A percentile compares a stretch with the other conserved stretches of the same genome.
These are phyloP conservation scores for Penaeus indicus DNA, from an alignment of 1,140 invertebrate genomes.

Conservation along the genomic window DNA sequence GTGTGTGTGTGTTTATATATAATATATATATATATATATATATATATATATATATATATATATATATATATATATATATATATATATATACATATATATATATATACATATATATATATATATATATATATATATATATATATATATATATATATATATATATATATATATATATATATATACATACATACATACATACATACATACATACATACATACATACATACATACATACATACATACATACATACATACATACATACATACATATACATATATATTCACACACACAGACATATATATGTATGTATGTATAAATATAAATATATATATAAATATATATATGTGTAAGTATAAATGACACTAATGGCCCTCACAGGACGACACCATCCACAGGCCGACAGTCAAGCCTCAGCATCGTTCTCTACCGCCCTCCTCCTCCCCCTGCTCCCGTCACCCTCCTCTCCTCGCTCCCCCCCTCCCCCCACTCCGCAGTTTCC, in stretches of 20 bases:
- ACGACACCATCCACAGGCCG: background rate
- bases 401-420: background rate
- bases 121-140: constrained; percentile 24
- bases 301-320: background rate
- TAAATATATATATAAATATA: background rate
- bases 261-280: constrained; percentile 15
- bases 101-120: no score
- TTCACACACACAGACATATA: background rate
- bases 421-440: background rate
- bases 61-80: background rate
- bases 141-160: constrained; percentile 36
- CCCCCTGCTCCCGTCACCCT: background rate
- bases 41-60: background rate
- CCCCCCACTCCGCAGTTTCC: constrained; percentile 15
- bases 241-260: constrained; percentile 33
- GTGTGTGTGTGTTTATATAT: no score
- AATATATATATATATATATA: background rate
- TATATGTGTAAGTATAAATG: background rate
- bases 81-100: background rate
- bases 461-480: background rate
- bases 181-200: constrained; percentile 33
- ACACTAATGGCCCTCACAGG: background rate
- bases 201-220: constrained; percentile 25
- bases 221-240: constrained; percentile 39
- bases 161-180: constrained; percentile 40